Evolutionary conservation across 2,113 vertebrate genomes (phyloP).

Genomic region (Synchiropus splendidus): DNA sequence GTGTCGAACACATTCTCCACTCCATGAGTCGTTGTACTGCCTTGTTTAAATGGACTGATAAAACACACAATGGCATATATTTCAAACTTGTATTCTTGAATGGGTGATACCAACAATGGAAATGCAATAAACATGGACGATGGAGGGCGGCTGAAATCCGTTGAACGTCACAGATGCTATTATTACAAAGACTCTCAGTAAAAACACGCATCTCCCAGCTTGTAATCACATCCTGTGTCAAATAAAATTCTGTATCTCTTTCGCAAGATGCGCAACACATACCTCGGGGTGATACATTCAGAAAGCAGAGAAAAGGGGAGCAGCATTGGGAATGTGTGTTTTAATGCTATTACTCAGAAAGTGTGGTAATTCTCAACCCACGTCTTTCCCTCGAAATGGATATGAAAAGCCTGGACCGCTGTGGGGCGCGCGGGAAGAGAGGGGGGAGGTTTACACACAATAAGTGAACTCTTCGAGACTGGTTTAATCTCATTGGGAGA

Average conservation of each 20-base stretch:
- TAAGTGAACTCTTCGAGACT: conserved; percentile 36
- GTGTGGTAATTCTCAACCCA: conserved; percentile 13
- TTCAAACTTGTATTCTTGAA: no score
- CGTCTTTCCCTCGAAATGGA: conserved; percentile 11
- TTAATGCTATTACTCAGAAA: conserved; percentile 7
- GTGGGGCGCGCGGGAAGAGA: conserved; percentile 7
- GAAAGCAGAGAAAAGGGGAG: not conserved
- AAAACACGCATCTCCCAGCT: not conserved
- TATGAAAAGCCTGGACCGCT: conserved; percentile 24
- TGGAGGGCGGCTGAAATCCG: no score
- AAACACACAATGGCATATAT: no score
- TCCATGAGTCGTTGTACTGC: no score
- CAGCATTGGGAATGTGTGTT: conserved; percentile 1
- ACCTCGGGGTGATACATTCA: conserved; percentile 5
- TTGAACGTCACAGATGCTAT: no score
- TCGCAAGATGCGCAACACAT: not conserved
- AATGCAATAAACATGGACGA: conserved; percentile 7
- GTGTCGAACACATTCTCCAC: no score
- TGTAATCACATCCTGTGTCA: conserved; percentile 1
- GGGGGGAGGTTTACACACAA: conserved; percentile 33
- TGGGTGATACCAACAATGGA: conserved; percentile 16
- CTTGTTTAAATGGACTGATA: no score
- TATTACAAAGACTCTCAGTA: not conserved
- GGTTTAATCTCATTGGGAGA: conserved; percentile 43
- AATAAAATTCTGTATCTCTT: not conserved